Base-by-base conservation (phyloP, 2,113 vertebrate genomes). In the Peromyscus polionotus region DNA sequence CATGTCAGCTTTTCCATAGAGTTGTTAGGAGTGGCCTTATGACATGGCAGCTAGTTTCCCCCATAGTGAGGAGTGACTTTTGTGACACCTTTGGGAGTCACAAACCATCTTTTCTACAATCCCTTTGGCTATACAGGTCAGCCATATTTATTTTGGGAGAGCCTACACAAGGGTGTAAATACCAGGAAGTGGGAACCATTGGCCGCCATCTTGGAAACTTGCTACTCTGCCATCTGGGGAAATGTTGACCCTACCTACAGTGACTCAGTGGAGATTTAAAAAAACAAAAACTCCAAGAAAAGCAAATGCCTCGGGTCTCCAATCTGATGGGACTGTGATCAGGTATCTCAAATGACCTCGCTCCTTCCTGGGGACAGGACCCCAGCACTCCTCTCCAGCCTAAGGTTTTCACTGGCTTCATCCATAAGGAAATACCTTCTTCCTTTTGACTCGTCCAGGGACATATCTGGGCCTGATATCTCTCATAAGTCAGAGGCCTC, bases 131-230 rank as follows among this genome's bases (percentile, higher is more conserved):
- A 22, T 48, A 28, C 24, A 1, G 31, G 54, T n/a, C n/a, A 19
- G 63, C 39, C 24, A 3, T 26, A 1, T 42, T 59, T 70, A 20
- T 17, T 2, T 12, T 2, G 13, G 77, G 33, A 80, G 45, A 87
- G 11, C 73, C 1, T 1, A 4, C 24, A 2, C 0, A 1, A 33
- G 42, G 6, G 17, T 63, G 57, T 57, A 67, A 61, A 8, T 14
- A 5, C 13, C 19, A 26, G 36, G 42, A 59, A 16, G 7, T 5
- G 9, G 22, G 17, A 17, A 19, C 65, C 11, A 0, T 4, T 1
- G 14, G 22, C 7, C 4, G 0, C 48, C 48, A n/a, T 81, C 73
- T 19, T 36, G 24, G 63, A 91, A 4, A 26, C 4, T 24, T 9
- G 79, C 48, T 10, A 5, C 16, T 3, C 3, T 65, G 20, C 48